Evolutionary conservation across 2,888 invertebrate genomes (phyloP).

Genomic region (Cephus nigrinus): DNA sequence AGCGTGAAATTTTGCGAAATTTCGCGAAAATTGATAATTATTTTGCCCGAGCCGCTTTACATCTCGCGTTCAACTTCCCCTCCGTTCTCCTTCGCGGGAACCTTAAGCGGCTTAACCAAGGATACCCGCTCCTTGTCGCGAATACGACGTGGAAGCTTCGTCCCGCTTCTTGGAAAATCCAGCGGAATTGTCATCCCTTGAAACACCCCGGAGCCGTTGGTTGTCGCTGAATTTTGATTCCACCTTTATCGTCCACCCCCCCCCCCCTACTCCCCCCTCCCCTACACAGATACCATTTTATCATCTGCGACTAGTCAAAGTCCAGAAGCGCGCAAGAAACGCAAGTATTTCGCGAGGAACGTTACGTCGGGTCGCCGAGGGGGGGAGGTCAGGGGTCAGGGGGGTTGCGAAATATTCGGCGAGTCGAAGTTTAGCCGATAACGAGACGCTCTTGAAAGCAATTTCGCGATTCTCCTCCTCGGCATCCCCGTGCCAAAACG

Average conservation of each 20-base stretch:
- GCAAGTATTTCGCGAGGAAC: background rate
- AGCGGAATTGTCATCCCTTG: background rate
- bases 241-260: conserved; percentile 1
- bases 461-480: background rate
- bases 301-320: background rate
- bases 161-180: background rate
- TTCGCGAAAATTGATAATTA: background rate
- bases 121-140: background rate
- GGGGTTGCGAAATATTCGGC: background rate
- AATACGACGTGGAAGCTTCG: background rate
- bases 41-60: background rate
- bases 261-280: too few species aligned
- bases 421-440: background rate
- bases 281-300: background rate
- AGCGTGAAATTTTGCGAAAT: background rate
- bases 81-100: background rate
- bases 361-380: background rate
- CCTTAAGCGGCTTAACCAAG: background rate
- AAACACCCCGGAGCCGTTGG: background rate
- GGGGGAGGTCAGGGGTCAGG: background rate
- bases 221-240: background rate
- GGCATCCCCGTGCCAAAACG: background rate
- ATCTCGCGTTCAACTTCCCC: background rate
- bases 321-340: background rate
- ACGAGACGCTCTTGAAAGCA: background rate